These are phyloP conservation scores for Drosophila mayaguana DNA, from an alignment of 2,888 invertebrate genomes.

Conservation along the genomic window DNA sequence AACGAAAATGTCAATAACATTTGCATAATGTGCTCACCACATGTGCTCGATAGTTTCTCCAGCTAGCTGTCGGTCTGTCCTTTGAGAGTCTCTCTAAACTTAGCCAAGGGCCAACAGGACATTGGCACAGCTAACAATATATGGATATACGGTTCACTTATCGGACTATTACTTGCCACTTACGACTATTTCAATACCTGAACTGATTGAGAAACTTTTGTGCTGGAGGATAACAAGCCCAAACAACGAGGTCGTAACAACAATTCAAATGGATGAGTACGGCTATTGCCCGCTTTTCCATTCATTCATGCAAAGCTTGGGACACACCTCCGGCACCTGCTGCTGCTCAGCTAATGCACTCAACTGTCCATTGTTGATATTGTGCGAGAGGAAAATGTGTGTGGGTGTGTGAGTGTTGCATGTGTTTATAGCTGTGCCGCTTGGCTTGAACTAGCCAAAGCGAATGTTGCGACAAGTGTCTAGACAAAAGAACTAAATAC, in stretches of 20 bases:
- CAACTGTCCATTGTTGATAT: conserved; percentile 50
- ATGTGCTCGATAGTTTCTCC: conserved; percentile 18
- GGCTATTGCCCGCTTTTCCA: not conserved
- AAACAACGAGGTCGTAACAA: conserved; percentile 27
- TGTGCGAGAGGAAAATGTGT: not conserved
- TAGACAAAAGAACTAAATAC: conserved; percentile 44
- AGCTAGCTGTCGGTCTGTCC: not conserved
- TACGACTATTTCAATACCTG: not conserved
- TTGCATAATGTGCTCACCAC: conserved; percentile 33
- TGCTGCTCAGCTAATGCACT: conserved; percentile 16
- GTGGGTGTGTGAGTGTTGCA: conserved; percentile 2
- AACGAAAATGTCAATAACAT: conserved; percentile 47
- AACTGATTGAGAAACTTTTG: conserved; percentile 34
- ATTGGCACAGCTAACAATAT: conserved; percentile 20
- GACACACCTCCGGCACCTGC: not conserved
- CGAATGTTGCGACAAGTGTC: conserved; percentile 29
- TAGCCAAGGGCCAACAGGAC: conserved; percentile 11
- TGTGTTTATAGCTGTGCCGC: conserved; percentile 40
- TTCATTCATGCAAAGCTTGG: not conserved
- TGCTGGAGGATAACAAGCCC: conserved; percentile 29
- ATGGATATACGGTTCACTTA: conserved; percentile 30
- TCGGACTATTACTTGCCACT: conserved; percentile 42
- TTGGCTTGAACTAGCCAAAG: conserved; percentile 11
- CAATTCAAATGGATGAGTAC: conserved; percentile 9
- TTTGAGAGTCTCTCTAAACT: conserved; percentile 37